Evolutionary conservation across 2,888 invertebrate species (phyloP).

Genomic region (Brenthis daphne): DNA sequence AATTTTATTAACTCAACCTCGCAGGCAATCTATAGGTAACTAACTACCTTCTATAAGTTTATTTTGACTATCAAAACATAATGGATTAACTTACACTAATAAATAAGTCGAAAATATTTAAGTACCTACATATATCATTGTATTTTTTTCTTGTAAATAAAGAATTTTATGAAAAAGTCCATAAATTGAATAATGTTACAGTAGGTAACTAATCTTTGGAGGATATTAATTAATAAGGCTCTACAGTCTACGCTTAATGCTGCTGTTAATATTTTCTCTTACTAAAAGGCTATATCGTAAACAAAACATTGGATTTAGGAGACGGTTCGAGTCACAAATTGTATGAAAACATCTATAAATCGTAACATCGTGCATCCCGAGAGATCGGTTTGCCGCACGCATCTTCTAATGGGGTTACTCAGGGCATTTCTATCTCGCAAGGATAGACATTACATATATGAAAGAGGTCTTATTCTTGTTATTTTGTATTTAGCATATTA

Average conservation of each 20-base stretch:
- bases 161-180: no score
- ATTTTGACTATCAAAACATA: no score
- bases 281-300: slow-evolving; percentile 22
- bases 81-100: no score
- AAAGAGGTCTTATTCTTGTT: not conserved
- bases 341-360: slow-evolving; percentile 41
- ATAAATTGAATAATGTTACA: not conserved
- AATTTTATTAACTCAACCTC: not conserved
- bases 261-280: no score
- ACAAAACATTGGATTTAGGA: slow-evolving; percentile 24
- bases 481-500: no score
- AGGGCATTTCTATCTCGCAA: slow-evolving; percentile 1
- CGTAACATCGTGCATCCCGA: slow-evolving; percentile 54
- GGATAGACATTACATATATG: not conserved
- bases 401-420: slow-evolving; percentile 19
- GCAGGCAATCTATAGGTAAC: not conserved
- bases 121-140: no score
- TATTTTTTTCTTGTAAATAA: no score
- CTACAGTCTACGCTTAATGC: slow-evolving; percentile 2
- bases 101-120: no score
- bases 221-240: not conserved
- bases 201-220: not conserved
- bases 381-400: slow-evolving; percentile 44
- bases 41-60: not conserved
- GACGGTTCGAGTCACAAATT: slow-evolving; percentile 36